These are phyloP conservation scores for Dryobota labecula DNA, from an alignment of 2,888 invertebrate species.

Conservation along the genomic window DNA sequence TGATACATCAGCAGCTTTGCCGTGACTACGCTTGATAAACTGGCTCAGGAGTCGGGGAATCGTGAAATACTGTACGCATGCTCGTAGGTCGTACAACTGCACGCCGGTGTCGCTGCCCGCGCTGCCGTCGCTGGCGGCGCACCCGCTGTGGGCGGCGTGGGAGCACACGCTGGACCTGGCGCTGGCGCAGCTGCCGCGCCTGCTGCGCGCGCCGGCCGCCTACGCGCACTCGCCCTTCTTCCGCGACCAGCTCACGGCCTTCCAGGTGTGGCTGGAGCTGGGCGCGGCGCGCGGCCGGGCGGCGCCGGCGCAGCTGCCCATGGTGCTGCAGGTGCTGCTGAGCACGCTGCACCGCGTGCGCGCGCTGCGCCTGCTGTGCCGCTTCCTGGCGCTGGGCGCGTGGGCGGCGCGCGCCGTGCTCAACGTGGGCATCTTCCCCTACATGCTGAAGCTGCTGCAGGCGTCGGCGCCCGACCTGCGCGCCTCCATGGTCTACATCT, in stretches of 20 bases:
- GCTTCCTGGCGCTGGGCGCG: slow-evolving; percentile 97
- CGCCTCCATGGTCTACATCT: slow-evolving; percentile 98
- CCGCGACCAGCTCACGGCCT: slow-evolving; percentile 99
- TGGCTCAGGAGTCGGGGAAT: too few species aligned
- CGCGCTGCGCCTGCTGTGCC: slow-evolving; percentile 97
- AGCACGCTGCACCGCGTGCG: slow-evolving; percentile 95
- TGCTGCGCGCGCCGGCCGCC: slow-evolving; percentile 90
- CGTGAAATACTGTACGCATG: too few species aligned
- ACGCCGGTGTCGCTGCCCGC: slow-evolving; percentile 98
- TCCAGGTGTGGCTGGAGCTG: slow-evolving; percentile 97
- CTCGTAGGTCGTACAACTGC: slow-evolving; percentile 96
- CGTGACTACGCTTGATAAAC: too few species aligned
- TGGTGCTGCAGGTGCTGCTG: slow-evolving; percentile 87
- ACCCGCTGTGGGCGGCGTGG: slow-evolving; percentile 99
- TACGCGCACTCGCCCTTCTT: slow-evolving; percentile 97
- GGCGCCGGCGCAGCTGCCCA: slow-evolving; percentile 96
- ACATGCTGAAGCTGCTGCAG: slow-evolving; percentile 98
- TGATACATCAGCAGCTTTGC: too few species aligned
- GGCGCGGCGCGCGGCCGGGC: slow-evolving; percentile 32
- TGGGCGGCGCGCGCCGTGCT: slow-evolving; percentile 97
- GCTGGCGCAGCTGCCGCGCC: slow-evolving; percentile 96
- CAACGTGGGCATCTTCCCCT: slow-evolving; percentile 99
- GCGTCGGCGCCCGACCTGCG: slow-evolving; percentile 98
- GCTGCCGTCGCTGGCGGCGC: slow-evolving; percentile 97
- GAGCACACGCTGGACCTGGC: slow-evolving; percentile 98